Base-by-base conservation (phyloP, 2,888 invertebrate species). In the Drosophila testacea region DNA sequence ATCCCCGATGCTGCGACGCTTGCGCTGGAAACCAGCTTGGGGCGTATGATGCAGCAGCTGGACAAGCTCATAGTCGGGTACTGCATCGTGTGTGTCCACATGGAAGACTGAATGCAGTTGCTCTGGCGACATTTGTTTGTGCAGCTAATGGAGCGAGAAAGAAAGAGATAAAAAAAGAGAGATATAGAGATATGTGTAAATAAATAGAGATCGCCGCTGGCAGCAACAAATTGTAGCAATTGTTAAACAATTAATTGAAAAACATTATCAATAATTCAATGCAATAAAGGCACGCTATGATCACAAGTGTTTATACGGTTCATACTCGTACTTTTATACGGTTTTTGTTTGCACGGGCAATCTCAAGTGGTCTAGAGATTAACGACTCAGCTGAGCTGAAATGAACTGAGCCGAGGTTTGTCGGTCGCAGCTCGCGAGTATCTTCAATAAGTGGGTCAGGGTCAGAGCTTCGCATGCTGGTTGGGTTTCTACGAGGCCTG, bases 51-150 rank as follows among this genome's bases (percentile, higher is more conserved):
- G 96, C 64, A 94, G 94, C 76, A 97, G 94, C 78, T 95, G 95
- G 60, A 97, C 95, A 84, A 97, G 94, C 93, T 97, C 96, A 93
- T 98, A 98, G 82, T 95, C 94, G 74, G 98, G 98, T 88, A 98
- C 96, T 91, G 95, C 94, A 86, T 95, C 94, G 48, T 78, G 73
- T 62, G 73, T 72, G 70, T 96, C 96, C 83, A 97, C 96, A 93
- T 97, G 97, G 93, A 98, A 98, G 77, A 97, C 95, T 90, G 94
- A 95, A 91, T 94, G 94, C 90, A 97, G 93, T 93, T 98, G 97
- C 73, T 96, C 96, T 90, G 94, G 93, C 81, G 96, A 96, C 97
- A 98, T 97, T 92, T 96, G 96, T 93, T 96, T 96, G 94, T 98
- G 97, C 91, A 97, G 95, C 97, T 97, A 60, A 47, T 10, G 27